Evolutionary conservation across 2,797 vertebrate genomes (phyloP), one percentile per base, ranked within the genome.

Genomic region (Amblyraja radiata): DNA sequence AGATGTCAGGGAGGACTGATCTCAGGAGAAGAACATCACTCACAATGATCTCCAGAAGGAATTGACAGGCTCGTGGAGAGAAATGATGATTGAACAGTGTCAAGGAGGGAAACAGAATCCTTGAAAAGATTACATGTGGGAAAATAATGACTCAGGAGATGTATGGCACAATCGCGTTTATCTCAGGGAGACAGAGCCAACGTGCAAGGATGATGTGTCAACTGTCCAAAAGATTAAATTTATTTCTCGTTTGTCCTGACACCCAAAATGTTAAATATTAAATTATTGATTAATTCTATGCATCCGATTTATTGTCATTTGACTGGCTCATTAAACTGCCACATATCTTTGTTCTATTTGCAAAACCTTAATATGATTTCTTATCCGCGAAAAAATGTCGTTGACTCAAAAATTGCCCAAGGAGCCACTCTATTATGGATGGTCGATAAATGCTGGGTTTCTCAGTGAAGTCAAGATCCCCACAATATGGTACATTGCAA

Each of bases 11-110:
- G 61, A 88, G n/a, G 68, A 18, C 84, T 68, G 63, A 68, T 88
- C 61, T 88, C 63, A 68, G 28, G 83, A 86, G 84, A 88, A 88
- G 84, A 88, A 68, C 61, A 88, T 68, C 63, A 88, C n/a, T 88
- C 61, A 88, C n/a, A 18, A 68, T 36, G 84, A 68, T 68, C 63
- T 88, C 84, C 73, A 76, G 90, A 76, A 74, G 39, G 23, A 36
- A 90, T 23, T 71, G 88, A 90, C 88, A 90, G 63, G 5, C 23
- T 76, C 23, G 46, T 46, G 68, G 90, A 74, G 39, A 14, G 36
- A 91, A 91, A 71, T 91, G 68, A 91, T 54, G 39, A 91, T 73
- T 91, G 32, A 71, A 91, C 88, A 25, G 84, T 10, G n/a, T 65
- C n/a, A 88, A 65, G 84, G n/a, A 88, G 61, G 14, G n/a, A 88